A percentile compares a stretch with the other conserved stretches of the same genome.
These are phyloP conservation scores for Delphinus delphis DNA, from an alignment of 2,113 vertebrate species.

Conservation along the genomic window DNA sequence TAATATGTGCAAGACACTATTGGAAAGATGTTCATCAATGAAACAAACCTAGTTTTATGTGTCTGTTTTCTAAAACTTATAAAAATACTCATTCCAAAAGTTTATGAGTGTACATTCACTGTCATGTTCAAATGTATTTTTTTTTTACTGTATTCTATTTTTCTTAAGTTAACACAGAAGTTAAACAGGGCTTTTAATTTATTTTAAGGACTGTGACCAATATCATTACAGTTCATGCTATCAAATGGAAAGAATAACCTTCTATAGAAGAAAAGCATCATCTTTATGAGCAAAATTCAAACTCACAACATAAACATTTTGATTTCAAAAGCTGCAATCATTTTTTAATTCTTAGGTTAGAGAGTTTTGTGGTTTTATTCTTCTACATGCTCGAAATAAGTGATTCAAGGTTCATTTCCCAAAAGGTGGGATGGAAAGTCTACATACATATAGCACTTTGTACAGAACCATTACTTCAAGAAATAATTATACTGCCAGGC, in stretches of 20 bases:
- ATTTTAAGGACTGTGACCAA: not conserved
- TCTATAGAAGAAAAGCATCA: not conserved
- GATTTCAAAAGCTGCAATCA: constrained; percentile 1
- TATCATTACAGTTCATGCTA: not conserved
- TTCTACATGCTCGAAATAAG: not conserved
- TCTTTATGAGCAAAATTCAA: constrained; percentile 18
- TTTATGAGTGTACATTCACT: not conserved
- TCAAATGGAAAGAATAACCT: not conserved
- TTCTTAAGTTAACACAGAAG: not conserved
- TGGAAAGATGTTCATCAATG: not conserved
- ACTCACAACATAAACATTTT: not conserved
- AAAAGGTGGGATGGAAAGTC: not conserved
- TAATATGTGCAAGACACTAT: not conserved
- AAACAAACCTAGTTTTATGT: not conserved
- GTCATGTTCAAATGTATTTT: not conserved
- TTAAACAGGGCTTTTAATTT: not conserved
- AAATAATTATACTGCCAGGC: not conserved
- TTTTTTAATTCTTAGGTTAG: not conserved
- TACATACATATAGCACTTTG: not conserved
- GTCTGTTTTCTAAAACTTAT: not conserved
- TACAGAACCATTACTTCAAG: not conserved
- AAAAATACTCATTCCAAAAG: not conserved
- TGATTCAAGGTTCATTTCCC: not conserved
- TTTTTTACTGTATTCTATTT: not conserved
- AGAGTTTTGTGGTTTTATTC: not conserved